Evolutionary conservation across 1,140 invertebrate species (phyloP), one percentile per base, ranked within the genome.

Genomic region (Heliconius nattereri): DNA sequence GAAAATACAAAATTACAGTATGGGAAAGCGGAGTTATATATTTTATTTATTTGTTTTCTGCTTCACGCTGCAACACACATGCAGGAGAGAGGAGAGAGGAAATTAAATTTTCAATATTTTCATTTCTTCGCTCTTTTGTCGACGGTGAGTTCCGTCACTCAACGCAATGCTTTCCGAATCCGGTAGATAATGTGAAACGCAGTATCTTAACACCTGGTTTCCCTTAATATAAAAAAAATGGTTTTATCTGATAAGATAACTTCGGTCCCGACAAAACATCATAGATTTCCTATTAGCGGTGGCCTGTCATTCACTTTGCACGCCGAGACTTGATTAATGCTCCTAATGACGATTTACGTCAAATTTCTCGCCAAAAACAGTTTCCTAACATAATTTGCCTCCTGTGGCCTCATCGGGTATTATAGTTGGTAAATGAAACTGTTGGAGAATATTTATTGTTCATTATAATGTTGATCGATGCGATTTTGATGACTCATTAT

Each of bases 311-410:
- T 76, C 72, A 73, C 52, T 73, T 54, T 52, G 35, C 45, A 73
- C 66, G 71, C 73, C 52, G 78, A 76, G 35, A 76, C 75, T 85
- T 91, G 90, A 91, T 91, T 91, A 86, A 91, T 91, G 60, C 83
- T 75, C 73, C 78, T 73, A 76, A 77, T 83, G 77, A 80, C 85
- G 81, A 86, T 87, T 89, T 75, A 70, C 78, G 72, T 78, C 78
- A 77, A 84, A 85, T 83, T 84, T 81, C 82, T 75, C 77, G 84
- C 82, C 73, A 75, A 78, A 76, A 78, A 79, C 60, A 76, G 77
- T 83, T 84, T 82, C 75, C 85, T 83, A 85, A 86, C 83, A 89
- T 76, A 87, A 88, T 79, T 86, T 85, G 77, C 78, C 78, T 78
- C 84, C 80, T 80, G 81, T 88, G 86, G 82, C 81, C 83, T 81